phyloP scores from a whole-genome alignment of 2,113 vertebrate species.

The Cavia porcellus region DNA sequence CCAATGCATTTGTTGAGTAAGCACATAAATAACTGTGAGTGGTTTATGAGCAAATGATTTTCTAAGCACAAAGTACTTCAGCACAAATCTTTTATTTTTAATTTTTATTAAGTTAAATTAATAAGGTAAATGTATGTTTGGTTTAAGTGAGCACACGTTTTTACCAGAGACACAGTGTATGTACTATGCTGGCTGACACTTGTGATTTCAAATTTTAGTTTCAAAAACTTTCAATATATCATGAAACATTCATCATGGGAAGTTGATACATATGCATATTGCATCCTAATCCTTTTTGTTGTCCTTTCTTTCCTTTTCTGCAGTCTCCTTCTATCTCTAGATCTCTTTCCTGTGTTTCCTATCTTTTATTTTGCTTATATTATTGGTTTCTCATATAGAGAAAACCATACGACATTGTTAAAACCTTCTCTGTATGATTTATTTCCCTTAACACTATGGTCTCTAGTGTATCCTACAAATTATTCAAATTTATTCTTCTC shows the following conservation, averaged over 20 bases:
- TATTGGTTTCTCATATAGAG: background rate
- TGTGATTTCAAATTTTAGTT: background rate
- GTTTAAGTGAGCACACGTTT: background rate
- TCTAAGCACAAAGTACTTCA: no score
- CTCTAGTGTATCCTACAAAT: background rate
- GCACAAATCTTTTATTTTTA: no score
- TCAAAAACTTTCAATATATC: background rate
- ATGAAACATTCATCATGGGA: background rate
- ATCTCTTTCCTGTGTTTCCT: background rate
- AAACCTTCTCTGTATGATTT: background rate
- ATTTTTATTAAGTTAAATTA: background rate
- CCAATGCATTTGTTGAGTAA: background rate
- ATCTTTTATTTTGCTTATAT: background rate
- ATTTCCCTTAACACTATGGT: no score
- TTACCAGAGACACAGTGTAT: background rate
- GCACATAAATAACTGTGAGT: background rate
- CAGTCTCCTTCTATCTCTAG: background rate
- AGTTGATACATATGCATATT: background rate
- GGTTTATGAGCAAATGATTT: no score
- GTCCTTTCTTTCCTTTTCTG: background rate
- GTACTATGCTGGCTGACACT: background rate
- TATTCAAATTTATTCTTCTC: background rate
- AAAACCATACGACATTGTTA: background rate
- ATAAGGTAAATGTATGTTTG: conserved; percentile 30
- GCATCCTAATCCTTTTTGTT: background rate